These are phyloP conservation scores for Drosophila mayri DNA, from an alignment of 1,140 invertebrate species.

Conservation along the genomic window DNA sequence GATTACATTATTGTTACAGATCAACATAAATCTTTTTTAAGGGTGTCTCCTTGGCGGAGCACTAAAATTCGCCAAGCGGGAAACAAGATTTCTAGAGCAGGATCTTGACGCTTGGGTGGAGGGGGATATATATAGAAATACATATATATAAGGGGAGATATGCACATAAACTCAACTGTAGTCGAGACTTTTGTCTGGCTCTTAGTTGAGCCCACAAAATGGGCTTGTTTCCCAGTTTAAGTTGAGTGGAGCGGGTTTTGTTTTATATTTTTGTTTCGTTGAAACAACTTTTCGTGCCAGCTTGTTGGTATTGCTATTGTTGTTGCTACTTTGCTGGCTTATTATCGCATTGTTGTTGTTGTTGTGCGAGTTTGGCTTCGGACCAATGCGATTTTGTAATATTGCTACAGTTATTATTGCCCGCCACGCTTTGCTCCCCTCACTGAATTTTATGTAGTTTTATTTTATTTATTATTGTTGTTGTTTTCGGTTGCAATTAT, in stretches of 20 bases:
- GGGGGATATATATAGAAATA: background rate
- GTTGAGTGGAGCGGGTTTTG: slow-evolving; percentile 44
- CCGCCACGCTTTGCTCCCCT: slow-evolving; percentile 67
- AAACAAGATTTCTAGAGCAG: slow-evolving; percentile 47
- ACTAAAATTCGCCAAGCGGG: background rate
- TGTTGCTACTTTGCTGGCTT: slow-evolving; percentile 45
- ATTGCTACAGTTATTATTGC: slow-evolving; percentile 76
- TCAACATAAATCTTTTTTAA: background rate
- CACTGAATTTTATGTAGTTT: slow-evolving; percentile 38
- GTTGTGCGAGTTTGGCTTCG: slow-evolving; percentile 36
- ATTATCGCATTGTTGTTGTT: slow-evolving; percentile 50
- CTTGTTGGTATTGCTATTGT: slow-evolving; percentile 24
- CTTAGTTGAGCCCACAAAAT: slow-evolving; percentile 52
- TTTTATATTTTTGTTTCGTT: slow-evolving; percentile 49
- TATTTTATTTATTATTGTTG: slow-evolving; percentile 19
- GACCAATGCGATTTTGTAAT: slow-evolving; percentile 73
- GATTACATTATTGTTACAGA: background rate
- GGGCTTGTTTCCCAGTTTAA: slow-evolving; percentile 66
- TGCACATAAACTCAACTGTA: background rate
- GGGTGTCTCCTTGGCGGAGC: background rate
- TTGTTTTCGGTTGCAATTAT: slow-evolving; percentile 68
- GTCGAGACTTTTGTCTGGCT: slow-evolving; percentile 22
- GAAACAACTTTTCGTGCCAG: slow-evolving; percentile 42
- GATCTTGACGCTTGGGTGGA: slow-evolving; percentile 22
- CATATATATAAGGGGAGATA: slow-evolving; percentile 4